These are phyloP conservation scores for Leptinotarsa defecta DNA, from an alignment of 1,140 invertebrate genomes.

Conservation along the genomic window DNA sequence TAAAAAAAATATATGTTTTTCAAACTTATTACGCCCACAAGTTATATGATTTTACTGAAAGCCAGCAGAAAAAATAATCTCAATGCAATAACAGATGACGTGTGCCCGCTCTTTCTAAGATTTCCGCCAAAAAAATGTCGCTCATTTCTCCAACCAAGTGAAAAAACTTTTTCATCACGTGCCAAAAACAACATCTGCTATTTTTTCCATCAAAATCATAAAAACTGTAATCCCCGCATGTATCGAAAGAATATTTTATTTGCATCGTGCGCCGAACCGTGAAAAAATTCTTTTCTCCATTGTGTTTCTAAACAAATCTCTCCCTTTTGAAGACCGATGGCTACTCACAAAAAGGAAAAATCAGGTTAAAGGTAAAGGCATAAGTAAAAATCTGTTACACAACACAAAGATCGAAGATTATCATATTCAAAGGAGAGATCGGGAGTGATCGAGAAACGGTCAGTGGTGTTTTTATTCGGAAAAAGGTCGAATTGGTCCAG, in stretches of 20 bases:
- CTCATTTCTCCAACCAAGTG: constrained; percentile 33
- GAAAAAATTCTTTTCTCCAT: constrained; percentile 24
- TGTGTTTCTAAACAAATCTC: constrained; percentile 27
- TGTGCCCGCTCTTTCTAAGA: too few species aligned
- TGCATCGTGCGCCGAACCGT: constrained; percentile 31
- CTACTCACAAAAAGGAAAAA: constrained; percentile 33
- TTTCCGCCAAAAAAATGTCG: constrained; percentile 24
- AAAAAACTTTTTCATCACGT: constrained; percentile 35
- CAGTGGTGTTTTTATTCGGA: constrained; percentile 44
- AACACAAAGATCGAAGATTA: constrained; percentile 41
- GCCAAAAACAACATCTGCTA: constrained; percentile 35
- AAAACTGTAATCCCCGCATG: constrained; percentile 29
- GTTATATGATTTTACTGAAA: too few species aligned
- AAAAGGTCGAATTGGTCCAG: constrained; percentile 39
- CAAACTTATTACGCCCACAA: too few species aligned
- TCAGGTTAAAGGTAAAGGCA: constrained; percentile 34
- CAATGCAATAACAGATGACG: too few species aligned
- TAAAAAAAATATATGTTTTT: too few species aligned
- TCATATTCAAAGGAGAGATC: constrained; percentile 42
- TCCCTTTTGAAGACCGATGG: constrained; percentile 24
- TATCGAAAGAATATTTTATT: constrained; percentile 15
- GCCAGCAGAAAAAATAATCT: too few species aligned
- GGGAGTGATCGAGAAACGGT: constrained; percentile 45
- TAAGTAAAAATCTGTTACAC: constrained; percentile 40
- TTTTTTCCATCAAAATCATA: constrained; percentile 29